Percentiles rank a stretch among this genome's conserved stretches.
Evolutionary conservation across 2,888 invertebrate species (phyloP).

Genomic region (Sycophila texana): DNA sequence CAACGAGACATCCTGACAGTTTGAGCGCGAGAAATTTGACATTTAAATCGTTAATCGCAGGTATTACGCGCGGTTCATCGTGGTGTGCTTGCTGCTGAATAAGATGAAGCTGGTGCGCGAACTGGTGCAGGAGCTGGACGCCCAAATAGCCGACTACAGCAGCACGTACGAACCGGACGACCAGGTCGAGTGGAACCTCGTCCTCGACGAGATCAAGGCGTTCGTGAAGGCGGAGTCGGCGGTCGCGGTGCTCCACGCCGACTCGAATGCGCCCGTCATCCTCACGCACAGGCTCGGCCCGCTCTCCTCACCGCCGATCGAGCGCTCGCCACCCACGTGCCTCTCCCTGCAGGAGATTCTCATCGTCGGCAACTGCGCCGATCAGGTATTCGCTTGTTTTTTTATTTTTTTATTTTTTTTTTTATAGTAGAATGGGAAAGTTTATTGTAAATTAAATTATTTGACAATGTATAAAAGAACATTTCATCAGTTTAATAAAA

Average conservation of each 20-base stretch:
- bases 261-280: constrained; percentile 87
- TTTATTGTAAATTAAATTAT: too few relatives aligned
- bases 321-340: constrained; percentile 90
- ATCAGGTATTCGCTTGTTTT: constrained; percentile 82
- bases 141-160: constrained; percentile 96
- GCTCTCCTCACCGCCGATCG: constrained; percentile 90
- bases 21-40: too few relatives aligned
- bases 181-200: constrained; percentile 92
- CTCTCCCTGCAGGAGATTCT: constrained; percentile 94
- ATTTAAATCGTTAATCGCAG: constrained; percentile 34
- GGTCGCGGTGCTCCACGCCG: constrained; percentile 91
- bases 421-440: too few relatives aligned
- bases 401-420: too few relatives aligned
- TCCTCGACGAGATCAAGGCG: constrained; percentile 94
- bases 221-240: constrained; percentile 95
- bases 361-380: constrained; percentile 93
- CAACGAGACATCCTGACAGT: too few relatives aligned
- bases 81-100: constrained; percentile 94
- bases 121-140: constrained; percentile 92
- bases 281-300: constrained; percentile 92
- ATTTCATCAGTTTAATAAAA: too few relatives aligned
- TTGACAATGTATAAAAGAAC: too few relatives aligned
- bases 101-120: constrained; percentile 95
- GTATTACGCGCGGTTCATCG: constrained; percentile 97
- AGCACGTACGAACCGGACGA: constrained; percentile 98